Evolutionary conservation across 2,888 invertebrate species (phyloP), one percentile per base, ranked within the genome.

Genomic region (Physocephala rufipes): DNA sequence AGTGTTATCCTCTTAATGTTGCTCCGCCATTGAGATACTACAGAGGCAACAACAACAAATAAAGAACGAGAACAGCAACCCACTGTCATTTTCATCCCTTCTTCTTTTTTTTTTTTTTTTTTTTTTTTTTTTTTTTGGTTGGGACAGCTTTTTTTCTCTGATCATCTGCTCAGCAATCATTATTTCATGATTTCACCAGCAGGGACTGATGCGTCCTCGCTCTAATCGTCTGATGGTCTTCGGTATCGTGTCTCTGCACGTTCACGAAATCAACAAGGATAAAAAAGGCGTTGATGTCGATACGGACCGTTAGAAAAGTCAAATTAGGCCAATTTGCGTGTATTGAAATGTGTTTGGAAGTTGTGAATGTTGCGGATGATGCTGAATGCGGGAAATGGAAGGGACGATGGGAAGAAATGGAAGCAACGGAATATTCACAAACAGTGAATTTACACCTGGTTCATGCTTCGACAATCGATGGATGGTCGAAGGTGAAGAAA

Each of bases 301-400:
- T 62, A 69, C 74, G 73, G 74, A 55, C 66, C 74, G 75, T 73
- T 76, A 76, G 75, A 77, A 78, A 77, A 77, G 78, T 77, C 78
- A 78, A 77, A 77, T 77, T 77, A 78, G 76, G 76, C 77, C 78
- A 77, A 77, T 77, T 78, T 78, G 76, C n/a, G n/a, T 77, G 53
- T 62, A 68, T 68, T 49, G 62, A 68, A 21, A 62, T 63, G 36
- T 62, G 68, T 68, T 51, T 61, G 61, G 30, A 30, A 21, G 28
- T 45, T 47, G 24, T 45, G 47, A 47, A 63, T 63, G 47, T 12
- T 4, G 21, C 45, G 9, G 21, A n/a, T 12, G 47, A 19, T 19
- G 30, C 21, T 26, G 28, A 45, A 30, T 21, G 26, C 21, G 59
- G 45, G 26, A 30, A 16, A 45, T 36, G 47, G 13, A 36, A 67